These are phyloP conservation scores for Carlito syrichta DNA, from an alignment of 2,113 vertebrate genomes.

Conservation along the genomic window DNA sequence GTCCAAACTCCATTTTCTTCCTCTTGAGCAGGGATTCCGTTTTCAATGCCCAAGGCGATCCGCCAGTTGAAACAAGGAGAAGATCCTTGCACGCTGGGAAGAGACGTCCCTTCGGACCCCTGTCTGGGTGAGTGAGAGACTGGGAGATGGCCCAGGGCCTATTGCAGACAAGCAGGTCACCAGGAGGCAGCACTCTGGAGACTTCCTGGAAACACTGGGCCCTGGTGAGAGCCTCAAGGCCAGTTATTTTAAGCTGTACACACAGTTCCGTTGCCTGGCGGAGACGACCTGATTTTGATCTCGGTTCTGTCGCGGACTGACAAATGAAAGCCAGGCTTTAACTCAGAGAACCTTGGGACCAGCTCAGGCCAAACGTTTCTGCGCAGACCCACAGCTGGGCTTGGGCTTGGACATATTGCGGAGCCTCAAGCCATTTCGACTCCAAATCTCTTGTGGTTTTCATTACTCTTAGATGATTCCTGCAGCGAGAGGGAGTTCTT, in stretches of 20 bases:
- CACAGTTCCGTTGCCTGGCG: not conserved
- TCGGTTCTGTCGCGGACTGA: not conserved
- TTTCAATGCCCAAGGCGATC: conserved; percentile 32
- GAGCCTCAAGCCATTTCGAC: not conserved
- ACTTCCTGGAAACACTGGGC: not conserved
- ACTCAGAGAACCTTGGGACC: not conserved
- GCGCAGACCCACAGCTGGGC: not conserved
- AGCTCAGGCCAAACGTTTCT: not conserved
- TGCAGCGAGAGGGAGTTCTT: not conserved
- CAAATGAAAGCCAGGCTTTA: not conserved
- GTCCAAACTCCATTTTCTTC: not conserved
- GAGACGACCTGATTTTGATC: not conserved
- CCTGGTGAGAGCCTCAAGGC: rapidly evolving
- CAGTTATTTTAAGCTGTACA: not conserved
- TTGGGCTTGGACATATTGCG: not conserved
- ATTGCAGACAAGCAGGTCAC: no score
- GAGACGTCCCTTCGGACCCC: not conserved
- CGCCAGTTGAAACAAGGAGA: conserved; percentile 49
- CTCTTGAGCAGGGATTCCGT: conserved; percentile 28
- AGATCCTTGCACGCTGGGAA: conserved; percentile 29
- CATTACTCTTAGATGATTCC: not conserved
- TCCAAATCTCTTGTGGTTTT: not conserved
- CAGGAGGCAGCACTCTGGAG: not conserved
- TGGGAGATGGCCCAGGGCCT: not conserved
- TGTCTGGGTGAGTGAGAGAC: not conserved